Percentiles rank a stretch among this genome's conserved stretches.
These are phyloP conservation scores for Luffia ferchaultella DNA, from an alignment of 2,888 invertebrate species.

Conservation along the genomic window DNA sequence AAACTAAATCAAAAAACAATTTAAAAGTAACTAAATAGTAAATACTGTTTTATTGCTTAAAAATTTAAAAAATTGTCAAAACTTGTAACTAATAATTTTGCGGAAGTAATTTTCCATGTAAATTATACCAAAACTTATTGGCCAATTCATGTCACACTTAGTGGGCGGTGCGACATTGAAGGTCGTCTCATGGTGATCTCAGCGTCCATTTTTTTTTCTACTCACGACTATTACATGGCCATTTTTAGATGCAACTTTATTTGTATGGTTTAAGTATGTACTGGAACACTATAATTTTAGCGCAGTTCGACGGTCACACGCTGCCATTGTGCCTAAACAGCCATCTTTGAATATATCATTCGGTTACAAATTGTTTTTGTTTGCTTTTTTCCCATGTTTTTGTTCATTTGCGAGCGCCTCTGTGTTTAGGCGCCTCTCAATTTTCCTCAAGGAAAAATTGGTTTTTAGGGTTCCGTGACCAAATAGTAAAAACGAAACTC, in stretches of 20 bases:
- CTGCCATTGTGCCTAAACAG: conserved; percentile 28
- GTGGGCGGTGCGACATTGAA: conserved; percentile 31
- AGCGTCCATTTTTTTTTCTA: conserved; percentile 43
- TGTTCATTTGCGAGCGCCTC: conserved; percentile 40
- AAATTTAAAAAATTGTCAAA: too few relatives aligned
- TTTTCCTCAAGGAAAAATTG: conserved; percentile 29
- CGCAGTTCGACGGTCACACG: conserved; percentile 26
- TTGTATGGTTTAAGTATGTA: conserved; percentile 19
- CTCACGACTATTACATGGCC: conserved; percentile 29
- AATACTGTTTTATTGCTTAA: too few relatives aligned
- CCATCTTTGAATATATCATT: conserved; percentile 41
- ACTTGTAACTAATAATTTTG: too few relatives aligned
- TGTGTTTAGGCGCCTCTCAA: conserved; percentile 5
- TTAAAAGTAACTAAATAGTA: too few relatives aligned
- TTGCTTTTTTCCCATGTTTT: conserved; percentile 28
- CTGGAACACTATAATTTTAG: conserved; percentile 19
- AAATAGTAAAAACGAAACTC: too few relatives aligned
- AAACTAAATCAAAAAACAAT: too few relatives aligned
- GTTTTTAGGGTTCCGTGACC: background rate
- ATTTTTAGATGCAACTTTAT: conserved; percentile 24
- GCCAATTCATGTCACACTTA: conserved; percentile 36
- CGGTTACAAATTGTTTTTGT: conserved; percentile 26
- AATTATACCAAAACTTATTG: conserved; percentile 15
- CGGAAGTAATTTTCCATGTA: background rate
- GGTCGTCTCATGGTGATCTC: conserved; percentile 47